Base-by-base conservation (phyloP, 1,140 invertebrate genomes). In the Mya arenaria region DNA sequence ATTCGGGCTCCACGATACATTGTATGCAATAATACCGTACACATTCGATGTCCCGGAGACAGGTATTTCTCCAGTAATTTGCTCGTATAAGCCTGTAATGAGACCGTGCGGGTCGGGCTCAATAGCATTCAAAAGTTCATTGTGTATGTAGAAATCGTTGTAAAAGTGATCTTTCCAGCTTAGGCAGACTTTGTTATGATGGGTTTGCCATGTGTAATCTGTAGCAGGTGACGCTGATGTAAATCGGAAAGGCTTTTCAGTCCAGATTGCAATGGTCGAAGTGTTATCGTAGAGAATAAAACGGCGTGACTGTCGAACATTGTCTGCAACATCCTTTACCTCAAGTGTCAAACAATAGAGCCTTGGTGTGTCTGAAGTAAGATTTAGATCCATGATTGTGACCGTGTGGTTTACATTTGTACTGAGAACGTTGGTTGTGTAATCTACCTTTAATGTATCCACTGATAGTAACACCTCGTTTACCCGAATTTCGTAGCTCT, bases 41-140 rank as follows among this genome's bases (percentile, higher is more conserved):
- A 86, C 56, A 71, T 89, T 89, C 48, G 25, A 23, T 4, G 88
- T 86, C 10, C 88, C 88, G 28, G 23, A 30, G 15, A 85, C 66
- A n/a, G 85, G 84, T 8, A 88, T 48, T 17, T 60, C 8, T 4
- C 88, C 88, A 19, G 48, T 63, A 25, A 41, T 71, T 60, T 87
- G 84, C 58, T 89, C 86, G 56, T 89, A 87, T 13, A 80, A 39
- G 0, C 82, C 65, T 1, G 0, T 34, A 44, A 88, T 78, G 23
- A 65, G 55, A 28, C 34, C 58, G 44, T 65, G 56, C 1, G 36
- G 23, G 34, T 78, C 84, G 13, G 66, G 58, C 44, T 77, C 36
- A 55, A 83, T 83, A 13, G 68, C 58, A 4, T 55, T 56, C 0
- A 88, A 52, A 1, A 77, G 65, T 25, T 84, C 78, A 32, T 77